Percentiles rank a stretch among this genome's conserved stretches.
Conservation (phyloP, 2,888 invertebrate genomes). For the Suillia variegata region DNA sequence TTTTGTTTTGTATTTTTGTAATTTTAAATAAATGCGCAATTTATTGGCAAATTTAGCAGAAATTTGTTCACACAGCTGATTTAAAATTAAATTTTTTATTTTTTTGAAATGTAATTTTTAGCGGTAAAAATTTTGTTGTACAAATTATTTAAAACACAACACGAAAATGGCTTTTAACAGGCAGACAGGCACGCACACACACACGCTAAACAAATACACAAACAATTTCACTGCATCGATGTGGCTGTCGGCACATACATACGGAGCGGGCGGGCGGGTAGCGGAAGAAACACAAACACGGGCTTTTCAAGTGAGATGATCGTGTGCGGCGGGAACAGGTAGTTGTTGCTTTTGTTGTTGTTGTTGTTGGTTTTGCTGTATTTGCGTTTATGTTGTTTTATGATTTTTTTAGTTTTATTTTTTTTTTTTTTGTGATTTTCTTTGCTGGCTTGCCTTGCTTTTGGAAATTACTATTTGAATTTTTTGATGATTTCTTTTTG, state of each 20-base stretch:
- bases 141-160: too few species aligned
- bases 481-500: not conserved
- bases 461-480: not conserved
- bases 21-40: too few species aligned
- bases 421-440: not conserved
- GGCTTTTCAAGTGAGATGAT: not conserved
- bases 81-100: too few species aligned
- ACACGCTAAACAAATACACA: slow-evolving; percentile 9
- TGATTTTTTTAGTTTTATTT: not conserved
- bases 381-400: not conserved
- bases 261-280: not conserved
- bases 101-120: too few species aligned
- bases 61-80: too few species aligned
- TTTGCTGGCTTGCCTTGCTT: not conserved
- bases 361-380: not conserved
- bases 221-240: not conserved
- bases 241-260: not conserved
- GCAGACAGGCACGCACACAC: not conserved
- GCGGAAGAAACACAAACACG: slow-evolving; percentile 3
- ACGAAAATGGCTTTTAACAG: too few species aligned
- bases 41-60: too few species aligned
- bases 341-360: slow-evolving; percentile 12
- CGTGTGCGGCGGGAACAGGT: slow-evolving; percentile 21
- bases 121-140: too few species aligned
- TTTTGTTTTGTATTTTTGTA: too few species aligned